A percentile compares a stretch with the other conserved stretches of the same genome.
phyloP scores from a whole-genome alignment of 2,113 vertebrate genomes.

The Entomyzon cyanotis region DNA sequence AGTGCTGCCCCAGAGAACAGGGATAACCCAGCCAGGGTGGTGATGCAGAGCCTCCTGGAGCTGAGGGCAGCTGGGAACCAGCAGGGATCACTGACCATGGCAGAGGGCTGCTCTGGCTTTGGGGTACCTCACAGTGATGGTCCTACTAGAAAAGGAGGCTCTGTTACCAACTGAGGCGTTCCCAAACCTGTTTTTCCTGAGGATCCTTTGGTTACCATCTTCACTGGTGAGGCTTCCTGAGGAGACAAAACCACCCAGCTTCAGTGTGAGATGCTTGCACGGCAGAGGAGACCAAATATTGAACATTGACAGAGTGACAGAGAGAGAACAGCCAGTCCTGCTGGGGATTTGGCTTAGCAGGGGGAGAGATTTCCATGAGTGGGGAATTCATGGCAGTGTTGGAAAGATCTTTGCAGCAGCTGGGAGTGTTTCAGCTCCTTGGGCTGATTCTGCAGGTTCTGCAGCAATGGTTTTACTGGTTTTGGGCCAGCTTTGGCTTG shows the following conservation, averaged over 20 bases:
- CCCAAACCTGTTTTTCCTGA: slow-evolving; percentile 57
- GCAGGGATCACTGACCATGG: neutral
- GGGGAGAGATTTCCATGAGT: too few species aligned
- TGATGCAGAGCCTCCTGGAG: neutral
- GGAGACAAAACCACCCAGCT: neutral
- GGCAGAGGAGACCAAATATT: fast-evolving
- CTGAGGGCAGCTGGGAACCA: neutral
- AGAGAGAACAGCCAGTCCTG: too few species aligned
- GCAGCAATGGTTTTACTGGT: neutral
- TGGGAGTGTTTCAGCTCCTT: neutral
- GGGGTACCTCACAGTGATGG: neutral
- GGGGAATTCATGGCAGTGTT: neutral
- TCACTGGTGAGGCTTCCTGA: slow-evolving; percentile 34
- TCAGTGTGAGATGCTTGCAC: neutral
- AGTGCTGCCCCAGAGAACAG: neutral
- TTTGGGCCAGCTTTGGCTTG: neutral
- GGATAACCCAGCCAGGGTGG: too few species aligned
- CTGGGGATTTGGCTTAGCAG: neutral
- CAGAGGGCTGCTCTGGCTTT: too few species aligned
- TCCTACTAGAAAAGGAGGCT: neutral
- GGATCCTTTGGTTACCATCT: slow-evolving; percentile 23
- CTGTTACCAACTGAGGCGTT: neutral
- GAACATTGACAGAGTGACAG: fast-evolving
- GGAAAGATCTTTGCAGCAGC: neutral
- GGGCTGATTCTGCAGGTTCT: neutral